A percentile compares a stretch with the other conserved stretches of the same genome.
These are phyloP conservation scores for Zoroaster sp. DNA, from an alignment of 53 echinoderm and acorn worm species.

Conservation along the genomic window DNA sequence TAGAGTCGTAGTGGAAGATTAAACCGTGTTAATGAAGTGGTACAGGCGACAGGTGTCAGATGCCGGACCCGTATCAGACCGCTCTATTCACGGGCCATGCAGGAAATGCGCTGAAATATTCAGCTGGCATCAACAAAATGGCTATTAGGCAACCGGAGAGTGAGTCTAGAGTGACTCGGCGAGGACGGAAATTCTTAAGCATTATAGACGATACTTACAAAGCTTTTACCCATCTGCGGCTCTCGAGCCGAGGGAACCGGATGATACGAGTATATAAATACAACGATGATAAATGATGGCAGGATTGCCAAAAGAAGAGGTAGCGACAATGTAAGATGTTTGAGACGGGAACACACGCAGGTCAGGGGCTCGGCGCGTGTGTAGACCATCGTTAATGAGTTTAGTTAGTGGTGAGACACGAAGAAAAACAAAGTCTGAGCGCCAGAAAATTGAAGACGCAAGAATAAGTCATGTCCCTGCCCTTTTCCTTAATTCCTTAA, in stretches of 20 bases:
- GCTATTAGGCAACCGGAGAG: conserved; percentile 10
- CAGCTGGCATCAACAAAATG: conserved; percentile 22
- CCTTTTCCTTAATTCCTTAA: not conserved
- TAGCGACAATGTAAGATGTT: not conserved
- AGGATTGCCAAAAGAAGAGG: not conserved
- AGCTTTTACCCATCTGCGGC: conserved; percentile 4
- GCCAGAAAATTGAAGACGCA: not conserved
- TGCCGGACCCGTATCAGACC: not conserved
- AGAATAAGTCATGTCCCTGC: not conserved
- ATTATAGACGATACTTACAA: not conserved
- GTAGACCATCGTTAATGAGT: not conserved
- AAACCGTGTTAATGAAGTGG: conserved; percentile 52
- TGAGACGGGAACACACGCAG: not conserved
- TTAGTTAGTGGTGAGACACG: not conserved
- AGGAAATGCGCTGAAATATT: conserved; percentile 14
- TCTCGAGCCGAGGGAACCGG: not conserved
- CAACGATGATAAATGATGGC: not conserved
- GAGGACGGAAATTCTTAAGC: conserved; percentile 23
- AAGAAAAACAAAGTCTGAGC: not conserved
- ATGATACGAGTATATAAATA: not conserved
- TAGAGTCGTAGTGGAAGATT: conserved; percentile 35
- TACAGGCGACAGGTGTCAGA: conserved; percentile 46
- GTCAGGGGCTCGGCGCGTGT: not conserved
- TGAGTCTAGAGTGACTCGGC: not conserved
- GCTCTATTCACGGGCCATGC: not conserved